These are phyloP conservation scores for Unio delphinus DNA, from an alignment of 2,888 invertebrate genomes.

Conservation along the genomic window DNA sequence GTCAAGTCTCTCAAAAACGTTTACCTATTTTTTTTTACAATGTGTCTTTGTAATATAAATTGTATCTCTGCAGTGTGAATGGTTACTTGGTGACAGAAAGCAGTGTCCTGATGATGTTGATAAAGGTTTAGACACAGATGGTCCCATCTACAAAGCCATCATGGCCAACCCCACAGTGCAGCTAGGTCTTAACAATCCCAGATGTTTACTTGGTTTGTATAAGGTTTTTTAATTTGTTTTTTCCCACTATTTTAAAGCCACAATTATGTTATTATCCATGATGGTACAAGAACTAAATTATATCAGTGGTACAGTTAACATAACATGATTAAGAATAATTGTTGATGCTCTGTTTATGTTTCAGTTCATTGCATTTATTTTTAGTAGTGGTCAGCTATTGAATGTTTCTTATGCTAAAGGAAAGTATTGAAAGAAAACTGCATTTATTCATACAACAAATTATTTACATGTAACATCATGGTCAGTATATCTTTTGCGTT, in stretches of 20 bases:
- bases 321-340: too few species aligned
- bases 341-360: too few species aligned
- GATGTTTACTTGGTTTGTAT: slow-evolving; percentile 77
- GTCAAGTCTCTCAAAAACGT: not conserved
- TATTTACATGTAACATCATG: too few species aligned
- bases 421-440: too few species aligned
- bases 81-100: slow-evolving; percentile 78
- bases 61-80: slow-evolving; percentile 72
- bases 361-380: too few species aligned
- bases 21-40: too few species aligned
- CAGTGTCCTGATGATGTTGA: slow-evolving; percentile 74
- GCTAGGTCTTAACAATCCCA: slow-evolving; percentile 78
- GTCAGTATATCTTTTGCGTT: too few species aligned
- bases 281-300: not conserved
- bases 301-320: too few species aligned
- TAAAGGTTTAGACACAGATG: slow-evolving; percentile 77
- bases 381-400: too few species aligned
- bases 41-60: not conserved
- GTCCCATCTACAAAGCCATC: slow-evolving; percentile 78
- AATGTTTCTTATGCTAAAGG: too few species aligned
- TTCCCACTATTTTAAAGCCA: not conserved
- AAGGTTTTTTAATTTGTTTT: not conserved
- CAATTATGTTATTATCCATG: not conserved
- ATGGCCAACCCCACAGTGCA: slow-evolving; percentile 79
- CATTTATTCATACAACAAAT: too few species aligned